Evolutionary conservation across 2,797 vertebrate species (phyloP), one percentile per base, ranked within the genome.

Genomic region (Ciconia nigra): DNA sequence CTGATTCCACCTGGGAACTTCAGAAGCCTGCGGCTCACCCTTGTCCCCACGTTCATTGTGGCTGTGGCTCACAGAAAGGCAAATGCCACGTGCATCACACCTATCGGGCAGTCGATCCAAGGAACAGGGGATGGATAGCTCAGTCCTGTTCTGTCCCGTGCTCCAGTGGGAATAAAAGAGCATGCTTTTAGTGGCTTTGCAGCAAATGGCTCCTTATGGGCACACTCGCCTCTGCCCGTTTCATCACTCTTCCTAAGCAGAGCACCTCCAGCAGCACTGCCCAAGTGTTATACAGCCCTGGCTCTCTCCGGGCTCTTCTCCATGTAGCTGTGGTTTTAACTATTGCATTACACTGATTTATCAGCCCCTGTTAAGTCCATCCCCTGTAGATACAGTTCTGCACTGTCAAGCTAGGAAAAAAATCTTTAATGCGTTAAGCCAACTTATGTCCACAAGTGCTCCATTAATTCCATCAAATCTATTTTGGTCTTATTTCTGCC

Each of bases 401-500:
- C 41, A 8, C 66, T 77, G 63, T 82, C 82, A 70, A 86, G 51
- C 37, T 59, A 59, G 47, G 44, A 72, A 88, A 95, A 87, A 84
- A 58, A 26, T 72, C 39, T 89, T 91, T 73, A 83, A 52, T 70
- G 78, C 1, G 3, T 87, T 92, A 83, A 95, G 66, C 82, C 83
- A 86, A 58, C 66, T 95, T 83, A 84, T 90, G 29, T 72, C 93
- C 91, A 95, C 82, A 93, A 84, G 37, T 70, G 46, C 66, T 88
- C 88, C 72, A 91, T 88, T 96, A 96, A 95, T 88, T 91, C 87
- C 55, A 95, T 93, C 87, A 91, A 88, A 90, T 93, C 94, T 94
- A 96, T 96, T 96, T 93, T 90, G 49, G 76, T 95, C 84, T 92
- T 78, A 61, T 71, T 95, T 93, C 89, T 96, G 87, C 58, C 79